phyloP scores from a whole-genome alignment of 1,140 invertebrate species.

The Zaprionus lachaisei region DNA sequence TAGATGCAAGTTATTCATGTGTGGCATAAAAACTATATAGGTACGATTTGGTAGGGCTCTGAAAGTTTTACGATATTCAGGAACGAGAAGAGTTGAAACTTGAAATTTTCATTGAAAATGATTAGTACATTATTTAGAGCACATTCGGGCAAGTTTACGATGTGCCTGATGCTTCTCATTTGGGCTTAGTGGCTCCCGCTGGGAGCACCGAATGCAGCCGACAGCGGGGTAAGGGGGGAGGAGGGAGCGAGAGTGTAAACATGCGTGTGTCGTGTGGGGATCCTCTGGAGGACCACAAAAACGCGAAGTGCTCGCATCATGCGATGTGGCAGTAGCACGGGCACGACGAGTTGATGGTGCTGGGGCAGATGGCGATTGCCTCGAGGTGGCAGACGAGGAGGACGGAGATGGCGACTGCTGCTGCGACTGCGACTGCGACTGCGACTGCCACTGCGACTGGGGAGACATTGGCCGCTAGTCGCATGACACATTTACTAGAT shows the following conservation, averaged over 20 bases:
- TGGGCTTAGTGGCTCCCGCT: constrained; percentile 61
- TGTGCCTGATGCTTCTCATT: constrained; percentile 73
- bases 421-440: neutral
- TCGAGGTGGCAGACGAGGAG: neutral
- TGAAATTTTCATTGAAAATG: constrained; percentile 49
- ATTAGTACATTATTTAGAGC: constrained; percentile 67
- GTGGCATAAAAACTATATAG: too few relatives aligned
- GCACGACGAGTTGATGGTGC: neutral
- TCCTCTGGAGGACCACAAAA: constrained; percentile 80
- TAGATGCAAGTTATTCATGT: too few relatives aligned
- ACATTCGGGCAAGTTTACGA: constrained; percentile 64
- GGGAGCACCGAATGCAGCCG: constrained; percentile 42
- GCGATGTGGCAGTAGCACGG: constrained; percentile 29
- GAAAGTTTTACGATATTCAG: neutral
- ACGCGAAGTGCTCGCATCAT: constrained; percentile 56
- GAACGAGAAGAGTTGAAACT: constrained; percentile 21
- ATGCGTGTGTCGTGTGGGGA: constrained; percentile 52
- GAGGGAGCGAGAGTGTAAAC: constrained; percentile 22
- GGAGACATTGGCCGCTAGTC: constrained; percentile 29
- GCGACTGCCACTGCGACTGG: neutral
- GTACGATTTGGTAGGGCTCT: too few relatives aligned
- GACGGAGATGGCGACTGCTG: neutral
- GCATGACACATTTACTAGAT: constrained; percentile 76
- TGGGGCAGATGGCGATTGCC: neutral
- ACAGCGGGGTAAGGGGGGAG: neutral